Percentiles rank a stretch among this genome's conserved stretches.
Conservation (phyloP, 2,888 invertebrate genomes). For the Vannuccia rotundouncinata region DNA sequence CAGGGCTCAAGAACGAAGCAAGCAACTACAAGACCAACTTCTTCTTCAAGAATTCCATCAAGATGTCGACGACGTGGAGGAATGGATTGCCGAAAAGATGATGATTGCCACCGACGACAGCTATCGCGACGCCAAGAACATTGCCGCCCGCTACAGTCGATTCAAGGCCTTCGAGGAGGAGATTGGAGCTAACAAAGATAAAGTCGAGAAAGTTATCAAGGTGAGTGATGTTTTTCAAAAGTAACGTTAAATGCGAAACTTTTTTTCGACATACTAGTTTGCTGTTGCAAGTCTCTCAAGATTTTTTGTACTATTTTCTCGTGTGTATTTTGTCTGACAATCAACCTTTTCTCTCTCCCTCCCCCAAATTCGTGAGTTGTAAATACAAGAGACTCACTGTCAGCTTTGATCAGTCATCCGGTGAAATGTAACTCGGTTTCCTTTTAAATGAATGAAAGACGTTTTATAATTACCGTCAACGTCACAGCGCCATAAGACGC, state of each 20-base stretch:
- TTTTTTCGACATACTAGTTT: no score
- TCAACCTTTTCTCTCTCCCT: no score
- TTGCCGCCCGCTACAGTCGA: slow-evolving; percentile 97
- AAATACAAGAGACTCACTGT: no score
- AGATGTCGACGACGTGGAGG: slow-evolving; percentile 60
- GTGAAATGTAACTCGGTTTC: no score
- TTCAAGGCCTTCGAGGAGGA: slow-evolving; percentile 99
- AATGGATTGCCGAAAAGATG: slow-evolving; percentile 99
- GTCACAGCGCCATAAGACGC: no score
- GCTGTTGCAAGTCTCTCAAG: no score
- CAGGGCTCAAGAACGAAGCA: slow-evolving; percentile 81
- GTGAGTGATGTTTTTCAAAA: slow-evolving; percentile 17
- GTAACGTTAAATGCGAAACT: background rate
- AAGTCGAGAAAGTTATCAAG: slow-evolving; percentile 46
- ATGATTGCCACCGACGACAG: slow-evolving; percentile 97
- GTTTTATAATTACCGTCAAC: no score
- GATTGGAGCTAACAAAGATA: slow-evolving; percentile 77
- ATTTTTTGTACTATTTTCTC: no score
- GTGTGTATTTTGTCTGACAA: no score
- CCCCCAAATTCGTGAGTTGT: no score
- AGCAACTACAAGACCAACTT: slow-evolving; percentile 83
- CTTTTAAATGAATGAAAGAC: no score
- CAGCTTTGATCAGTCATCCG: no score
- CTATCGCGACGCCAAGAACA: slow-evolving; percentile 89
- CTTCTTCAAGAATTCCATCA: slow-evolving; percentile 87